Evolutionary conservation across 2,888 invertebrate genomes (phyloP).

Genomic region (Timema podura): DNA sequence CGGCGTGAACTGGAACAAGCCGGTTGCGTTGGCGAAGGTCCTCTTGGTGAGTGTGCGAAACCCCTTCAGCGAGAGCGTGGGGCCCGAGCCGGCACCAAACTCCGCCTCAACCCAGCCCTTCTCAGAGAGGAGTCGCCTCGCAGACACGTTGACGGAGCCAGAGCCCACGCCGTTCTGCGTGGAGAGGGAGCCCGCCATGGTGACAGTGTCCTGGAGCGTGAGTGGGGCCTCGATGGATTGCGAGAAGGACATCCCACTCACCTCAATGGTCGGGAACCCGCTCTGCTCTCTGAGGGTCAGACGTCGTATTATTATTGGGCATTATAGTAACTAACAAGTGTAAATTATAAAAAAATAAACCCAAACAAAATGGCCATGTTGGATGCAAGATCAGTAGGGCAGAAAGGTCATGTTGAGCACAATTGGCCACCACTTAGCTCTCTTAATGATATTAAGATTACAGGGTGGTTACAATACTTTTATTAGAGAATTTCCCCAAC

Average conservation of each 20-base stretch:
- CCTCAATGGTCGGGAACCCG: conserved; percentile 72
- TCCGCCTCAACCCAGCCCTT: conserved; percentile 87
- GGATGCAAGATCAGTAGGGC: no score
- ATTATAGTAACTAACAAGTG: no score
- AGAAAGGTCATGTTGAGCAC: no score
- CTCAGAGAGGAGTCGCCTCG: conserved; percentile 72
- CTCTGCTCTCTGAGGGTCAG: conserved; percentile 37
- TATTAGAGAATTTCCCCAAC: no score
- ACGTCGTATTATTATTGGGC: no score
- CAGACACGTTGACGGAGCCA: conserved; percentile 72
- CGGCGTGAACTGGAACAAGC: conserved; percentile 70
- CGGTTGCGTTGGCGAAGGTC: conserved; percentile 72
- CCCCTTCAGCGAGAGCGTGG: conserved; percentile 70
- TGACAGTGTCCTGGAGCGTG: conserved; percentile 78
- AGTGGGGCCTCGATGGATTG: conserved; percentile 93
- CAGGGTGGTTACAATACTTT: no score
- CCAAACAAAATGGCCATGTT: no score
- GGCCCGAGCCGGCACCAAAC: conserved; percentile 80
- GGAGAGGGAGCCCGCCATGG: conserved; percentile 74
- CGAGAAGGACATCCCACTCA: conserved; percentile 87
- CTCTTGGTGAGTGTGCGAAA: conserved; percentile 70
- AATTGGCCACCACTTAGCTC: no score
- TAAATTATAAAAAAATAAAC: no score
- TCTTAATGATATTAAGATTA: no score
- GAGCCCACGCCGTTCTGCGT: conserved; percentile 85